These are phyloP conservation scores for Dendropsophus ebraccatus DNA, from an alignment of 2,113 vertebrate genomes.

Conservation along the genomic window DNA sequence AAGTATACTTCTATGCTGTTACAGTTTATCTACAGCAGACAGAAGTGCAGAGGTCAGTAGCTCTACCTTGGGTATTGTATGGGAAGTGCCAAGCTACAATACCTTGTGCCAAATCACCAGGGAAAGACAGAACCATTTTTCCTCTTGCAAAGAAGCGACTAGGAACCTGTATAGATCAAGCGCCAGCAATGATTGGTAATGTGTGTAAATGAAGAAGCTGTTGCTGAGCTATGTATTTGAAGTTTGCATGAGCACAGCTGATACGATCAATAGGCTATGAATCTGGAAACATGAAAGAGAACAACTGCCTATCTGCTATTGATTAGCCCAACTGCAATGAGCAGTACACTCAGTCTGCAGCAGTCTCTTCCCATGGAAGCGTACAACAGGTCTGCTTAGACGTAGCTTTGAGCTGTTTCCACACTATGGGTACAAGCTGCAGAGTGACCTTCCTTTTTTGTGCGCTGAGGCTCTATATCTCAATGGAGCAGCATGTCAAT, in stretches of 20 bases:
- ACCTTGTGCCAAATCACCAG: slow-evolving; percentile 32
- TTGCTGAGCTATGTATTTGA: slow-evolving; percentile 32
- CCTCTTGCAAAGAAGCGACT: background rate
- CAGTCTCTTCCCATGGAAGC: background rate
- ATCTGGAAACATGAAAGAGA: slow-evolving; percentile 41
- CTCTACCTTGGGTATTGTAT: background rate
- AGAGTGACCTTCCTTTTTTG: background rate
- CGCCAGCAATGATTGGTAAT: slow-evolving; percentile 2
- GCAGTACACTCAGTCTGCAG: background rate
- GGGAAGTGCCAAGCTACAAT: background rate
- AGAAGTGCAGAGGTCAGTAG: slow-evolving; percentile 41
- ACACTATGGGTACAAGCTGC: background rate
- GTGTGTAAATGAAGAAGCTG: slow-evolving; percentile 27
- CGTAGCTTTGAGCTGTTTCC: background rate
- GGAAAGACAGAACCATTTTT: slow-evolving; percentile 27
- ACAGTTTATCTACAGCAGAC: slow-evolving; percentile 34
- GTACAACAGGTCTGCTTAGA: background rate
- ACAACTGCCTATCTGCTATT: slow-evolving; percentile 27
- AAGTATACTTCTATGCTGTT: background rate
- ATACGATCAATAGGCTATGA: slow-evolving; percentile 47
- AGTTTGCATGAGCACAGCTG: slow-evolving; percentile 15
- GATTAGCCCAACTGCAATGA: slow-evolving; percentile 23
- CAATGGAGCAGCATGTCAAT: background rate
- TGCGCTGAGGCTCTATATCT: background rate
- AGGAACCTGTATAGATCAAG: background rate